These are phyloP conservation scores for Aphidius ervi DNA, from an alignment of 1,140 invertebrate genomes.

Conservation along the genomic window DNA sequence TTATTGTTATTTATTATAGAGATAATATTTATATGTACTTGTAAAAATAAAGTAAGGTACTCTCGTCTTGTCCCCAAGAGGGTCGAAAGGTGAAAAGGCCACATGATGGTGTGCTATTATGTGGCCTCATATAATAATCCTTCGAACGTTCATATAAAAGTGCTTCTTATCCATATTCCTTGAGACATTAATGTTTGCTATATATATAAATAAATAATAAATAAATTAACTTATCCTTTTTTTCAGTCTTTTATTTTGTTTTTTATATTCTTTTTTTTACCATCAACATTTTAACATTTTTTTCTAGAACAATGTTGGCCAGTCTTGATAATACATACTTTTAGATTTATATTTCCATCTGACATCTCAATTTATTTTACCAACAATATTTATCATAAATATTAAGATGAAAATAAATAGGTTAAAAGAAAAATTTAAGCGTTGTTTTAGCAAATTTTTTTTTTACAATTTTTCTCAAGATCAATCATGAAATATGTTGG, in stretches of 20 bases:
- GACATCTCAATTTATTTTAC: no score
- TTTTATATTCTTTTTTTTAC: neutral
- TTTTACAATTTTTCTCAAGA: no score
- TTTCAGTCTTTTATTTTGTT: slow-evolving; percentile 12
- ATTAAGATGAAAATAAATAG: no score
- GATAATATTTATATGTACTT: neutral
- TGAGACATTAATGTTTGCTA: slow-evolving; percentile 30
- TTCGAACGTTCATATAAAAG: slow-evolving; percentile 25
- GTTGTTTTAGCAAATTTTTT: no score
- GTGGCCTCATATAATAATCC: slow-evolving; percentile 32
- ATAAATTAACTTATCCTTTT: slow-evolving; percentile 19
- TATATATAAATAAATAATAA: slow-evolving; percentile 17
- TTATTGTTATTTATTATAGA: no score
- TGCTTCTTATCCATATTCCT: slow-evolving; percentile 28
- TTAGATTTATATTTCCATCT: no score
- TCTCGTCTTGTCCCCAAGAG: neutral
- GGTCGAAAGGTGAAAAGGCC: slow-evolving; percentile 28
- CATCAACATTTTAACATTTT: neutral
- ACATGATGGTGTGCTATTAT: slow-evolving; percentile 30
- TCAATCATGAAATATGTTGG: no score
- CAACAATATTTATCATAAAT: no score
- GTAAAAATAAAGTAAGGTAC: neutral
- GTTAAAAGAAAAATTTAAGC: no score
- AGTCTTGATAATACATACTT: no score
- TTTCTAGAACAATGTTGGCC: neutral